Conservation (phyloP, 2,888 invertebrate genomes). For the Erannis defoliaria region DNA sequence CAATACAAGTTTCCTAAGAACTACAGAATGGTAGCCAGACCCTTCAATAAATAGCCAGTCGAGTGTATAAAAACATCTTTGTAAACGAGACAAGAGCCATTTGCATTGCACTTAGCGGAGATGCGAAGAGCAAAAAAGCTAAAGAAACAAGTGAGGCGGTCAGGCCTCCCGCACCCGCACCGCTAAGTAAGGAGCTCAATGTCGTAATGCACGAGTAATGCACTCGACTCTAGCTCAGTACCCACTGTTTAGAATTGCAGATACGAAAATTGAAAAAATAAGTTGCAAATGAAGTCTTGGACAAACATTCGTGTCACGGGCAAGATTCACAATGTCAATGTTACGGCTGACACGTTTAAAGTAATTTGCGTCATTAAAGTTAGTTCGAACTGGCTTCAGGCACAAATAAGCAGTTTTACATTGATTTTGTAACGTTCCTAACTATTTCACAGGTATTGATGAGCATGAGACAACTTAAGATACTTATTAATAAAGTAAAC, state of each 20-base stretch:
- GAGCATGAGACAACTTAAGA: constrained; percentile 2
- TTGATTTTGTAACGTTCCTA: constrained; percentile 1
- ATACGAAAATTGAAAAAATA: constrained; percentile 16
- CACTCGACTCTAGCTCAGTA: constrained; percentile 5
- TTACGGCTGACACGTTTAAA: constrained; percentile 26
- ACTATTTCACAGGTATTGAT: constrained; percentile 1
- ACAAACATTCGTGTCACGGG: constrained; percentile 18
- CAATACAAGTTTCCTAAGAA: constrained; percentile 55
- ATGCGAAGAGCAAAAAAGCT: constrained; percentile 66
- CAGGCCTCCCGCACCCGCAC: constrained; percentile 54
- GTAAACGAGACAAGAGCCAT: constrained; percentile 78
- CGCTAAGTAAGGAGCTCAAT: constrained; percentile 29
- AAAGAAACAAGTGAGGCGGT: constrained; percentile 68
- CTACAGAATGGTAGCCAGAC: constrained; percentile 60
- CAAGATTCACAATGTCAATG: constrained; percentile 30
- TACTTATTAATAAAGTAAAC: constrained; percentile 13
- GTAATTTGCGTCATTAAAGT: constrained; percentile 28
- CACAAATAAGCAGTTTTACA: constrained; percentile 6
- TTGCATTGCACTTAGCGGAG: constrained; percentile 78
- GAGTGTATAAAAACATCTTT: constrained; percentile 76
- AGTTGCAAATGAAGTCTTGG: constrained; percentile 19
- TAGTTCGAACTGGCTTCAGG: constrained; percentile 1
- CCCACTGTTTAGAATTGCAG: constrained; percentile 16
- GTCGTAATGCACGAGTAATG: constrained; percentile 23
- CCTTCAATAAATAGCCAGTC: constrained; percentile 68